Base-by-base conservation (phyloP, 2,888 invertebrate species). In the Noctua fimbriata region DNA sequence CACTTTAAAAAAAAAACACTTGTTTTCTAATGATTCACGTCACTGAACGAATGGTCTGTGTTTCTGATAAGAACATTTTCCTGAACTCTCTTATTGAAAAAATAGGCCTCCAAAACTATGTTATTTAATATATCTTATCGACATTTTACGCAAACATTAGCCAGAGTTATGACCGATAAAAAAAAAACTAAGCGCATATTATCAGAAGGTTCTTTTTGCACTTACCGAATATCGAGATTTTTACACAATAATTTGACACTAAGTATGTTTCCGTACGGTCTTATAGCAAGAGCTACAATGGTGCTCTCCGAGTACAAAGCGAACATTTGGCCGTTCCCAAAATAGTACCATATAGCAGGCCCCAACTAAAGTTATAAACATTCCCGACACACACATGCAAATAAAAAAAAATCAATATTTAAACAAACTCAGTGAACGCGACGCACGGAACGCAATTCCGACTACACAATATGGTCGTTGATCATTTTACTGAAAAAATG, bases 301-400 rank as follows among this genome's bases (percentile, higher is more conserved):
- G 93, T 93, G 93, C 93, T 92, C 94, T 93, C 92, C 92, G 74
- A 93, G 92, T 93, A 93, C 92, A 92, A 93, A 93, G 92, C 93
- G 92, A 95, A 94, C 96, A 95, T 95, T 95, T 95, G 95, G 93
- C 90, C 94, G 95, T 90, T 96, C 96, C 96, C 93, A 95, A 96
- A 96, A 96, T 96, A 96, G 96, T 95, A 92, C 92, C 86, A 90
- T 89, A 83, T 90, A 92, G 92, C 94, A 95, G 96, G 95, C 96
- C 90, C 96, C 95, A 94, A 94, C 93, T 94, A 95, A 96, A 95
- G 94, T 95, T 96, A 95, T 96, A 96, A 96, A 96, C 96, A 96
- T 94, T 92, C 93, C 86, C 87, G 87, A 79, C 89, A 87, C 90
- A 88, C 92, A 93, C 94, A 95, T 93, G 94, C 94, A 92, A 89